phyloP scores from a whole-genome alignment of 2,113 vertebrate species.

The Anguilla rostrata region DNA sequence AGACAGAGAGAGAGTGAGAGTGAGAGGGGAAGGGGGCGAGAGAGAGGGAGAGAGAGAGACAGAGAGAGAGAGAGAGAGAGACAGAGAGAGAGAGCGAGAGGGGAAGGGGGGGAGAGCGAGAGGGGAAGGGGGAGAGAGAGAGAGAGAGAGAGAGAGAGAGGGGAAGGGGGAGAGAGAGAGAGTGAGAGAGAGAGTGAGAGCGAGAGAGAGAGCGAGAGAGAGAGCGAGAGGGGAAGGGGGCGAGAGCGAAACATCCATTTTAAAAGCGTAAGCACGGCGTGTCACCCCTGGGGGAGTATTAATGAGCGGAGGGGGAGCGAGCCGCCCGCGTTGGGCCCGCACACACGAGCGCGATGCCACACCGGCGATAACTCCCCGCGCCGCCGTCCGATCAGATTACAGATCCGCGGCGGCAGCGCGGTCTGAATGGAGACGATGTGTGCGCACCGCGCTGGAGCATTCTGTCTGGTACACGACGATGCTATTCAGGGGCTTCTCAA shows the following conservation, averaged over 20 bases:
- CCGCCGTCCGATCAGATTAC: not conserved
- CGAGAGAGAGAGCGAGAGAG: not conserved
- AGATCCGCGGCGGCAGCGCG: not conserved
- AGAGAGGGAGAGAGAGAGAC: not conserved
- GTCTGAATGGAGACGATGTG: not conserved
- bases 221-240: not conserved
- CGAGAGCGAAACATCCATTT: not conserved
- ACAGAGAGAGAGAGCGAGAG: not conserved
- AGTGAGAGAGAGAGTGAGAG: constrained; percentile 8
- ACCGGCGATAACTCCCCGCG: not conserved
- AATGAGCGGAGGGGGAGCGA: not conserved
- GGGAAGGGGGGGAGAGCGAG: not conserved
- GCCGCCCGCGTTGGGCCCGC: not conserved
- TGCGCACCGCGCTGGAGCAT: not conserved
- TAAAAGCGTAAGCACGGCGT: not conserved
- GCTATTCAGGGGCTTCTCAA: not conserved
- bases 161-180: not conserved
- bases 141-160: not conserved
- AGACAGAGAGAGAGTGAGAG: constrained; percentile 27
- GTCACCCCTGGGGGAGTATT: not conserved
- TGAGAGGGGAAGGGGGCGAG: not conserved
- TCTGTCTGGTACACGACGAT: not conserved
- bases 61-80: not conserved
- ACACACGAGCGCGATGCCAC: not conserved
- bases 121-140: not conserved